phyloP scores from a whole-genome alignment of 1,140 invertebrate species.

The Bombus haemorrhoidalis region DNA sequence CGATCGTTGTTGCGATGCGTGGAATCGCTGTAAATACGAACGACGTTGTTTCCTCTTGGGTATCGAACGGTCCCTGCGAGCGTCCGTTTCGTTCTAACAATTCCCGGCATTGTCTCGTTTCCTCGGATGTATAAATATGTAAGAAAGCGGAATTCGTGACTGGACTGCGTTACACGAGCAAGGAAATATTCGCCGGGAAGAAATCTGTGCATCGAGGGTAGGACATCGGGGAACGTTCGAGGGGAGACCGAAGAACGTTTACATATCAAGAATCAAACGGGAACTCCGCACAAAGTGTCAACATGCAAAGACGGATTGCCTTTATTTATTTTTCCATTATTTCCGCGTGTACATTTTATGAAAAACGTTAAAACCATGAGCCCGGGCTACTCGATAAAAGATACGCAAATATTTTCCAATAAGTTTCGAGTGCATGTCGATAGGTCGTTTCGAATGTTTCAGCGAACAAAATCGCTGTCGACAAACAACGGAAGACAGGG shows the following conservation, averaged over 20 bases:
- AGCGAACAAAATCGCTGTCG: constrained; percentile 18
- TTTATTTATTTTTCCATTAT: constrained; percentile 25
- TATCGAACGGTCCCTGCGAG: neutral
- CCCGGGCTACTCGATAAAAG: too few relatives aligned
- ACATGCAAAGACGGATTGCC: constrained; percentile 24
- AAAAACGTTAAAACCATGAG: neutral
- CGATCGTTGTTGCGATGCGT: neutral
- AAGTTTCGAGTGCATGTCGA: constrained; percentile 26
- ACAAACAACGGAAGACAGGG: constrained; percentile 2
- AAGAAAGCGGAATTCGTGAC: constrained; percentile 39
- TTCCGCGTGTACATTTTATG: constrained; percentile 7
- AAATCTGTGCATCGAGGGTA: constrained; percentile 8
- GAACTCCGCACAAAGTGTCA: constrained; percentile 22
- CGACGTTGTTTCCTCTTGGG: neutral
- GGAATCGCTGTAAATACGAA: constrained; percentile 6
- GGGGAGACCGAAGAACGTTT: neutral
- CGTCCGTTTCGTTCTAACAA: neutral
- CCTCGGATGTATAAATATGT: constrained; percentile 48
- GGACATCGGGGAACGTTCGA: neutral
- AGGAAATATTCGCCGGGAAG: constrained; percentile 8
- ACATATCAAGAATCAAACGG: constrained; percentile 35
- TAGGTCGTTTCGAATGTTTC: constrained; percentile 6
- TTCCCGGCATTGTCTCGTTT: constrained; percentile 16
- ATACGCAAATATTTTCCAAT: constrained; percentile 23
- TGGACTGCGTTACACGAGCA: constrained; percentile 19